Conservation (phyloP, 2,797 vertebrate genomes). For the Sebastiscus tertius region DNA sequence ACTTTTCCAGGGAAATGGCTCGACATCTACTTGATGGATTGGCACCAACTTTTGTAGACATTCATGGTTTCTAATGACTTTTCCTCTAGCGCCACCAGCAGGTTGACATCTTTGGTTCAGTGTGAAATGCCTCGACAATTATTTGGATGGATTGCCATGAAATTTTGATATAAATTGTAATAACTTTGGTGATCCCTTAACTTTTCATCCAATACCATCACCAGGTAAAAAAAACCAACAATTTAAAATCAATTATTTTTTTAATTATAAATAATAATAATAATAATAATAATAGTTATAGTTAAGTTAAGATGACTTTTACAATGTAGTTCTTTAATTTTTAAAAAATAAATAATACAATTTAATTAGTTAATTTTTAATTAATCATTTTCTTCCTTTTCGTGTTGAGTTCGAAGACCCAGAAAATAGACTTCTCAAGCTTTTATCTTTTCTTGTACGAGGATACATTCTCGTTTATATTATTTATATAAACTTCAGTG, state of each 20-base stretch:
- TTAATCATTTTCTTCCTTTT: too few relatives aligned
- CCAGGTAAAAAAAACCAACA: background rate
- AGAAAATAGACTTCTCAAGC: background rate
- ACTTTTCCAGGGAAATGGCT: background rate
- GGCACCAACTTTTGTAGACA: background rate
- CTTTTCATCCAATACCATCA: background rate
- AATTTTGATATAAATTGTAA: background rate
- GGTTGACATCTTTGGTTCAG: background rate
- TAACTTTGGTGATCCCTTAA: background rate
- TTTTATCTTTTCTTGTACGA: background rate
- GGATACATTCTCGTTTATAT: background rate
- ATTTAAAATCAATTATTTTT: too few relatives aligned
- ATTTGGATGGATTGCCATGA: background rate
- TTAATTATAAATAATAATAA: background rate
- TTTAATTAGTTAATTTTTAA: too few relatives aligned
- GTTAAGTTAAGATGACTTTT: background rate
- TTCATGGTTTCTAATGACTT: background rate
- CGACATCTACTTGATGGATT: background rate
- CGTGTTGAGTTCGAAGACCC: too few relatives aligned
- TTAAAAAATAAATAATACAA: too few relatives aligned
- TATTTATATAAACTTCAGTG: background rate
- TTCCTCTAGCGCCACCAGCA: background rate
- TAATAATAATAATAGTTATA: background rate
- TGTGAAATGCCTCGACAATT: background rate
- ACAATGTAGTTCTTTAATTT: background rate